Conservation (phyloP, 2,113 vertebrate genomes). For the Tachycineta bicolor region DNA sequence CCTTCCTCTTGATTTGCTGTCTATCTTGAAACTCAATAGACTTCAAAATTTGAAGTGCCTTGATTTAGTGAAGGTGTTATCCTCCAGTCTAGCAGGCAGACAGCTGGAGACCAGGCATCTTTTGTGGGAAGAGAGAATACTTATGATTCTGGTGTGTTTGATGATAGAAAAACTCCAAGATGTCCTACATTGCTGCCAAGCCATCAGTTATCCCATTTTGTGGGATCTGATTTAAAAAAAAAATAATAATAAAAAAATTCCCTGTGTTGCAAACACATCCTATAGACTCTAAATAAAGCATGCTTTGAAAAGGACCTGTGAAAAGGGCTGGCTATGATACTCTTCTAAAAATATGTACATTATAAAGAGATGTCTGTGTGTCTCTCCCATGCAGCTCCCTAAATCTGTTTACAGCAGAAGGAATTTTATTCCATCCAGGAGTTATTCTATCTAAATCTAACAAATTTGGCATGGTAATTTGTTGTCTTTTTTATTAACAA, state of each 20-base stretch:
- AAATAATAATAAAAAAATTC: not conserved
- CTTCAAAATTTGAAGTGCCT: constrained; percentile 37
- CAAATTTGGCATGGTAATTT: constrained; percentile 78
- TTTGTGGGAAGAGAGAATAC: constrained; percentile 19
- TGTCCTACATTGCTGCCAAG: constrained; percentile 18
- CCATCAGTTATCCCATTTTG: not conserved
- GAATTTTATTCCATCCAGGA: constrained; percentile 61
- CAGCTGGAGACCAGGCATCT: constrained; percentile 25
- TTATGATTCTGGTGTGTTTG: constrained; percentile 29
- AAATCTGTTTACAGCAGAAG: constrained; percentile 58
- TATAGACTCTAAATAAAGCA: constrained; percentile 36
- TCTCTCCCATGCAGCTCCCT: constrained; percentile 43
- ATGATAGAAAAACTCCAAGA: constrained; percentile 55
- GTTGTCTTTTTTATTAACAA: constrained; percentile 78
- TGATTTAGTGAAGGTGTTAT: constrained; percentile 40
- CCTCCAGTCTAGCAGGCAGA: constrained; percentile 16
- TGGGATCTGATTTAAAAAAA: constrained; percentile 17
- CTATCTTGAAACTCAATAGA: constrained; percentile 9
- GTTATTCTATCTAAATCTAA: constrained; percentile 70
- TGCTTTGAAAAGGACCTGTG: constrained; percentile 24
- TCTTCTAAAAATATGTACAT: constrained; percentile 49
- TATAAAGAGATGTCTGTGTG: constrained; percentile 52
- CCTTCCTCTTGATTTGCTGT: constrained; percentile 42
- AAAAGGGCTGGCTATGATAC: constrained; percentile 47
- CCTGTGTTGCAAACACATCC: not conserved